Evolutionary conservation across 1,140 invertebrate genomes (phyloP).

Genomic region (Drosophila bifasciata): DNA sequence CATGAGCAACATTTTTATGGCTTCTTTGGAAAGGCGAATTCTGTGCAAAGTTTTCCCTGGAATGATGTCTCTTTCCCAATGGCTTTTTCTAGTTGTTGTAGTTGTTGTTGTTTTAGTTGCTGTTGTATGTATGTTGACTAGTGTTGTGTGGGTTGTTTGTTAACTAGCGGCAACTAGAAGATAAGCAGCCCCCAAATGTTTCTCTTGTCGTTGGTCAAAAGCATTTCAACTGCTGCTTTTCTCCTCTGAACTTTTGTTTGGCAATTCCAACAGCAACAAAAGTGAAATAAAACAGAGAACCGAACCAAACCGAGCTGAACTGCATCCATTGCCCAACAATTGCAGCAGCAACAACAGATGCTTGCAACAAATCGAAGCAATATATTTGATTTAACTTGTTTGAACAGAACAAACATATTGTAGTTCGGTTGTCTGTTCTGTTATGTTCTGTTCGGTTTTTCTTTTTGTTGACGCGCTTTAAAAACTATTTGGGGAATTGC

Average conservation of each 20-base stretch:
- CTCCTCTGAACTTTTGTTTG: conserved; percentile 63
- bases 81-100: conserved; percentile 35
- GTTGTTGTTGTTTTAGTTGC: too few species aligned
- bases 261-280: conserved; percentile 34
- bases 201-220: conserved; percentile 38
- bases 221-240: conserved; percentile 36
- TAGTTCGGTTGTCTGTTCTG: conserved; percentile 44
- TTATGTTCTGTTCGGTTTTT: conserved; percentile 48
- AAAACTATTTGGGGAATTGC: conserved; percentile 80
- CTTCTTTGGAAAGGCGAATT: conserved; percentile 50
- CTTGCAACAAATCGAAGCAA: conserved; percentile 52
- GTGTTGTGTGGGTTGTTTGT: conserved; percentile 52
- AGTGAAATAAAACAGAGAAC: conserved; percentile 27
- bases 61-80: conserved; percentile 49
- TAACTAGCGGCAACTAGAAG: conserved; percentile 65
- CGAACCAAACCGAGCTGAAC: conserved; percentile 14
- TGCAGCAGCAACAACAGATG: conserved; percentile 14
- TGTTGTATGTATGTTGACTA: conserved; percentile 5
- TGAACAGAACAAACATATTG: conserved; percentile 56
- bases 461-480: conserved; percentile 69
- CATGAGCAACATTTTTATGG: conserved; percentile 76
- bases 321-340: conserved; percentile 57
- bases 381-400: conserved; percentile 82
- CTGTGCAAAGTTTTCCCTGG: conserved; percentile 64
- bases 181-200: conserved; percentile 59